Base-by-base conservation (phyloP, 2,888 invertebrate genomes). In the Dicranocentrus wangi region DNA sequence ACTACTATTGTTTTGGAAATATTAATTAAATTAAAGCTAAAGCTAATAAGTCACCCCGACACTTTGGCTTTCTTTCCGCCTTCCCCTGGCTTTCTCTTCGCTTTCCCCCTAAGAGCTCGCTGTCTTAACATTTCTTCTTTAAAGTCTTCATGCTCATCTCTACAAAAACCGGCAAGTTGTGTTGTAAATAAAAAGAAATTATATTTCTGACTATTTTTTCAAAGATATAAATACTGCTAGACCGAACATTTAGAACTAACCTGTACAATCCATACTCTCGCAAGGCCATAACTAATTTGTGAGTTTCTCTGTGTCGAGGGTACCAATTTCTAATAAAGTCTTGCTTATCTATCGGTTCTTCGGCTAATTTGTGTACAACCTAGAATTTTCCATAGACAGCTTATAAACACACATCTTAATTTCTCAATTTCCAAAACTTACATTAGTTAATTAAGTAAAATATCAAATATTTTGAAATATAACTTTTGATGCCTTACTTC, bases 121-220 rank as follows among this genome's bases (percentile, higher is more conserved):
- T 95, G 89, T 77, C 95, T 91, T 85, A 91, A 91, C 93, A 95
- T 95, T 89, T 96, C 96, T 66, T 96, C 95, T 86, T 92, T 93
- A 88, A 96, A 96, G 89, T 96, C 96, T 88, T 93, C 91, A 89
- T 97, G 96, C 88, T 97, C 96, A 87, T 96, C 96, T 79, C 89
- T 87, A 73, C 21, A 86, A 82, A 39, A 27, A 68, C 15, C n/a
- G n/a, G n/a, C n/a, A n/a, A n/a, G 32, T 32, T 32, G 10, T 32
- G 32, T 32, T 32, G n/a, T n/a, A n/a, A n/a, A n/a, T n/a, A n/a
- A n/a, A n/a, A n/a, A n/a, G n/a, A n/a, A n/a, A n/a, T n/a, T n/a
- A n/a, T n/a, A n/a, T n/a, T n/a, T n/a, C n/a, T n/a, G n/a, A n/a
- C n/a, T n/a, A n/a, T n/a, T n/a, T n/a, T n/a, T n/a, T n/a, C n/a